phyloP scores from a whole-genome alignment of 2,113 vertebrate genomes.

The Cyanoliseus patagonus region DNA sequence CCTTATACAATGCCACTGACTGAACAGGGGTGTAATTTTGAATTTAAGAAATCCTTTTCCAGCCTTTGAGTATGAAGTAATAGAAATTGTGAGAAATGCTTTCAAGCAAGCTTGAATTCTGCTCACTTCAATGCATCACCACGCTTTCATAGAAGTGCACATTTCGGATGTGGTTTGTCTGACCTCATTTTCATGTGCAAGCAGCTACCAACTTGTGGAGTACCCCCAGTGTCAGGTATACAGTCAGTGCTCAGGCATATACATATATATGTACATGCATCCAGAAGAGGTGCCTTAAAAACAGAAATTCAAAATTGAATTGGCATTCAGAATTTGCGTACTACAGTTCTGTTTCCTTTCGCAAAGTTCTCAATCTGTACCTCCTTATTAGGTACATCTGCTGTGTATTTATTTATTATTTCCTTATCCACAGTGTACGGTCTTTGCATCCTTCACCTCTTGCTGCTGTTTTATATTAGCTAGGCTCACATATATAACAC shows the following conservation, averaged over 20 bases:
- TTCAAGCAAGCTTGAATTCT: neutral
- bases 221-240: neutral
- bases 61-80: neutral
- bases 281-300: neutral
- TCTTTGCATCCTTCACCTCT: neutral
- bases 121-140: neutral
- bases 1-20: neutral
- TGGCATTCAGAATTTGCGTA: neutral
- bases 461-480: neutral
- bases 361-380: neutral
- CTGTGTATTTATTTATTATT: neutral
- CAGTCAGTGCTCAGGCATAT: neutral
- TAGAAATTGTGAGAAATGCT: neutral
- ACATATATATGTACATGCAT: accelerated
- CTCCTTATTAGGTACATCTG: neutral
- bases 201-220: neutral
- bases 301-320: neutral
- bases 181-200: neutral
- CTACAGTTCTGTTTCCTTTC: neutral
- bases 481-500: neutral
- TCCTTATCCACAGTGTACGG: neutral
- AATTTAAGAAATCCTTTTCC: neutral
- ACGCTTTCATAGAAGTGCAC: accelerated
- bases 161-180: neutral
- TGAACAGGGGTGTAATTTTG: neutral